Base-by-base conservation (phyloP, 2,113 vertebrate species). In the Manacus vitellinus region DNA sequence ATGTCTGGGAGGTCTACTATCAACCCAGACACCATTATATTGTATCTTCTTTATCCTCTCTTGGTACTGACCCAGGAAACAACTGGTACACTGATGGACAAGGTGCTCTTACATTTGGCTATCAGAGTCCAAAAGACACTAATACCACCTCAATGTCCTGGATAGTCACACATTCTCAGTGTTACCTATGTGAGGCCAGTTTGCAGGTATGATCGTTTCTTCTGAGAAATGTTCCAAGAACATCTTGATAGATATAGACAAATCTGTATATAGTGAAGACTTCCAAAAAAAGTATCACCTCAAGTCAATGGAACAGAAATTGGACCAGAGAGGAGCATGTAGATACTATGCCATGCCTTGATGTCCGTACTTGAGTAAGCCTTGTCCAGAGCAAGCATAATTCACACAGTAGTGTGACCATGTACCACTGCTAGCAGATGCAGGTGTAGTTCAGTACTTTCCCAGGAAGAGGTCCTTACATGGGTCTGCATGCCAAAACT, bases 201-300 rank as follows among this genome's bases (percentile, higher is more conserved):
- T 63, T 84, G 95, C 72, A 96, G 95, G 73, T 59, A 90, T 78
- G 85, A 93, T 88, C 1, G 4, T 55, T 91, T 96, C 95, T 96
- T 97, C 95, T 72, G 94, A 93, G 88, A 93, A 96, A 96, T 90
- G 82, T 74, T 92, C 82, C 94, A 95, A 96, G 92, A 96, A 95
- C 83, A 92, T 90, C 94, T 96, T 96, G 94, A 52, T 6, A 95
- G 83, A 92, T 71, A 92, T 33, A 95, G 76, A 93, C 35, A 93
- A 84, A 92, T 89, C 47, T 90, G 85, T 56, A 92, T 68, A 94
- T 24, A 88, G 85, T 1, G 88, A 95, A 93, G 95, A 77, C 18
- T 96, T 97, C 75, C 75, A 92, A 41, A 93, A 91, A 83, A 85
- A 80, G 49, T 74, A 71, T 78, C 89, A 83, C 78, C 94, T 91